These are phyloP conservation scores for Anas platyrhynchos DNA, from an alignment of 2,113 vertebrate species.

Conservation along the genomic window DNA sequence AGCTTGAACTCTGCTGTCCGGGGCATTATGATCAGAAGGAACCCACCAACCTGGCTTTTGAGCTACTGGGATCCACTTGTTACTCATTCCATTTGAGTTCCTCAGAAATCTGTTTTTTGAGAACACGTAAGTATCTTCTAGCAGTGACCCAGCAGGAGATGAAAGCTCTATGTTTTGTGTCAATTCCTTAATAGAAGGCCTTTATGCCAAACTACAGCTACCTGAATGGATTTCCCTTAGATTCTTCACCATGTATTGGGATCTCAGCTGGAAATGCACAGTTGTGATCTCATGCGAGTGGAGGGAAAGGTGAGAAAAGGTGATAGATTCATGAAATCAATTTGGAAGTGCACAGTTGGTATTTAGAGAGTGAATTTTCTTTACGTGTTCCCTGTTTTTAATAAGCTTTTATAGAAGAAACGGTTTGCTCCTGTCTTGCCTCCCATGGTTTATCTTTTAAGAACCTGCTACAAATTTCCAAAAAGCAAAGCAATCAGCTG, in stretches of 20 bases:
- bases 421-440: neutral
- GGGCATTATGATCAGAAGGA: neutral
- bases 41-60: neutral
- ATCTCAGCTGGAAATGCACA: constrained; percentile 55
- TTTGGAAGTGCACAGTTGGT: constrained; percentile 46
- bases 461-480: neutral
- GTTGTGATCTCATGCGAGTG: constrained; percentile 42
- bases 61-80: neutral
- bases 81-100: neutral
- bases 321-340: constrained; percentile 51
- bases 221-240: constrained; percentile 52
- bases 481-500: neutral
- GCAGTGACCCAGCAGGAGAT: constrained; percentile 25
- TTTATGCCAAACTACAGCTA: constrained; percentile 38
- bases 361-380: constrained; percentile 42
- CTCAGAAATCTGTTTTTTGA: constrained; percentile 23
- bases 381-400: constrained; percentile 16
- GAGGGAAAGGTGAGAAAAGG: constrained; percentile 27
- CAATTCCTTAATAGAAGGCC: constrained; percentile 56
- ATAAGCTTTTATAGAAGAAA: neutral
- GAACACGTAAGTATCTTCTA: neutral
- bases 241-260: constrained; percentile 55
- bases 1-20: neutral
- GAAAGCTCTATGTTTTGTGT: constrained; percentile 1
- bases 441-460: neutral